Evolutionary conservation across 2,113 vertebrate species (phyloP), one percentile per base, ranked within the genome.

Genomic region (Ceyx margarethae): DNA sequence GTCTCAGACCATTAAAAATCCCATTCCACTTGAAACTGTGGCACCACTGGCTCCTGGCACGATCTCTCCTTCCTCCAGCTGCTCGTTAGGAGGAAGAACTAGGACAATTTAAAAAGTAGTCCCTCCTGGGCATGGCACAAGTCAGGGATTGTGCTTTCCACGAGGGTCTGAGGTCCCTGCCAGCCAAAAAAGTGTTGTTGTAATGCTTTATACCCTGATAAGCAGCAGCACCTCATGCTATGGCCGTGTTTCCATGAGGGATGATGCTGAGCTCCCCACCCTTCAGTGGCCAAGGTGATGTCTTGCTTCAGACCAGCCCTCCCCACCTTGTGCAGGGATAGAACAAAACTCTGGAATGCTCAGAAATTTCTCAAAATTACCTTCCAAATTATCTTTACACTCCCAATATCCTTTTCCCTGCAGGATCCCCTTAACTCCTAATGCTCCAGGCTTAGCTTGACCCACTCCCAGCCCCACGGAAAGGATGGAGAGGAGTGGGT

Each of bases 211-310:
- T 61, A 53, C 45, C 35, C 26, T 1, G 4, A 3, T 8, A 56
- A 91, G 21, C 46, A 71, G 51, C 21, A 75, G 53, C 48, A 58
- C 11, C 5, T 1, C 35, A 11, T 10, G 7, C 22, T 18, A 11
- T 3, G 15, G 22, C 3, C 25, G 31, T 19, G 11, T 21, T 68
- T 92, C 77, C 2, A 1, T 37, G 40, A 73, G 6, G 5, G 7
- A 11, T 48, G 14, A 15, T 43, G 22, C 45, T 51, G 50, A 11
- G 4, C 5, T 86, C 12, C 28, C 15, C 58, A 31, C 15, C 21
- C 48, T 67, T 76, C 0, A 0, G 26, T 18, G 14, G 12, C 33
- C 43, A 9, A 0, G 4, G 2, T 8, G 37, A 71, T 15, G 37
- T 58, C 43, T n/a, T 71, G 26, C 13, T 43, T 37, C 31, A 15